Percentiles rank a stretch among this genome's conserved stretches.
phyloP scores from a whole-genome alignment of 1,140 invertebrate genomes.

The Uloborus diversus region DNA sequence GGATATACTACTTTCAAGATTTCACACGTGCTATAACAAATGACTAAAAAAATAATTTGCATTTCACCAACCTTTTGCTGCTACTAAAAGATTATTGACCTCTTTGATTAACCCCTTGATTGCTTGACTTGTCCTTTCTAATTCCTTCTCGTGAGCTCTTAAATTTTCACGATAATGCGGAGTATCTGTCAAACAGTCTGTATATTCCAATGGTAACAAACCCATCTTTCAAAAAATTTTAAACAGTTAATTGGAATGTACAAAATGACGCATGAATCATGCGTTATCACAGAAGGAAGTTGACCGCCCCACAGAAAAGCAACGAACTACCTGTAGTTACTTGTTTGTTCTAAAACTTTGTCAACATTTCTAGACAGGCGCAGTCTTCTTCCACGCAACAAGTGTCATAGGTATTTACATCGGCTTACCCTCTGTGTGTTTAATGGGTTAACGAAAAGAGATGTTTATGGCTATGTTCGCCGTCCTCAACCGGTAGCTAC shows the following conservation, averaged over 20 bases:
- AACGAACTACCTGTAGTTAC: not conserved
- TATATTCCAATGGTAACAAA: constrained; percentile 94
- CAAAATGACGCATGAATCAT: not conserved
- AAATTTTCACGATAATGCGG: constrained; percentile 96
- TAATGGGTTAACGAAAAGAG: too few relatives aligned
- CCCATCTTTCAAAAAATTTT: constrained; percentile 71
- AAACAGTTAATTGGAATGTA: not conserved
- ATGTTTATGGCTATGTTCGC: too few relatives aligned
- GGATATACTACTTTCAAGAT: too few relatives aligned
- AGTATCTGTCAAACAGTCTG: constrained; percentile 95
- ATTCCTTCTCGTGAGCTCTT: constrained; percentile 93
- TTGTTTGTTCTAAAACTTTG: constrained; percentile 18
- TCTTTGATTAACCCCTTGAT: constrained; percentile 96
- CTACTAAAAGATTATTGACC: constrained; percentile 90
- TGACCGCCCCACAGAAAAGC: not conserved
- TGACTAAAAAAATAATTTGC: too few relatives aligned
- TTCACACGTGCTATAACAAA: too few relatives aligned
- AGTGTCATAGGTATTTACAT: too few relatives aligned
- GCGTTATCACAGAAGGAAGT: not conserved
- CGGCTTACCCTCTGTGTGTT: too few relatives aligned
- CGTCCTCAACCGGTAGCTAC: too few relatives aligned
- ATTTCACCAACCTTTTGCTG: constrained; percentile 86
- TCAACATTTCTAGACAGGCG: constrained; percentile 5
- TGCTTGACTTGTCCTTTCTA: constrained; percentile 93
- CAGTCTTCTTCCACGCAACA: too few relatives aligned